These are phyloP conservation scores for Cyclophora punctaria DNA, from an alignment of 2,888 invertebrate species.

Conservation along the genomic window DNA sequence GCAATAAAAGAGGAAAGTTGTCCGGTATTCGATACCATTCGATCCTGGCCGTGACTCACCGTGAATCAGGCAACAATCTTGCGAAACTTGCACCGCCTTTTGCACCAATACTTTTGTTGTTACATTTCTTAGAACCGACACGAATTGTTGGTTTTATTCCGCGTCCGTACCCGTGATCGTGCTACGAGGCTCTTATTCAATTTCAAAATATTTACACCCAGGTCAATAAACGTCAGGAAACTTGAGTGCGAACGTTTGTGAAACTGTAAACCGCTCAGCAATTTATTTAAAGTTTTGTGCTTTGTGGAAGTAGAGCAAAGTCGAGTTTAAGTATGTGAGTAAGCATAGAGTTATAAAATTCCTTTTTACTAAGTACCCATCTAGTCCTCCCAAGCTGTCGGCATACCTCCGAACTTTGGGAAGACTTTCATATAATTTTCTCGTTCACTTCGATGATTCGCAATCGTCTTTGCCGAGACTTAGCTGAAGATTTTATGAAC, in stretches of 20 bases:
- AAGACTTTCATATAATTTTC: slow-evolving; percentile 30
- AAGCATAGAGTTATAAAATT: slow-evolving; percentile 38
- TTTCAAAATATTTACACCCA: not conserved
- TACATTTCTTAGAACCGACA: slow-evolving; percentile 25
- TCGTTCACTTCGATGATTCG: slow-evolving; percentile 10
- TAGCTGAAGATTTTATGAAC: slow-evolving; percentile 1
- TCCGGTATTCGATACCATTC: slow-evolving; percentile 35
- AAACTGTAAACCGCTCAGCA: slow-evolving; percentile 5
- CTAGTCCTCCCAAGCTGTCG: slow-evolving; percentile 45
- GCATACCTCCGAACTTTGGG: slow-evolving; percentile 42
- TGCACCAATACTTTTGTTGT: slow-evolving; percentile 28
- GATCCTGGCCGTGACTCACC: slow-evolving; percentile 46
- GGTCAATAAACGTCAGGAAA: slow-evolving; percentile 1
- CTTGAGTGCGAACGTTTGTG: not conserved
- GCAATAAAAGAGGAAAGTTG: slow-evolving; percentile 46
- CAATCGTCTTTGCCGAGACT: slow-evolving; percentile 5
- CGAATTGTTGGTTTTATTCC: slow-evolving; percentile 30
- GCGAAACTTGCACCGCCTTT: slow-evolving; percentile 33
- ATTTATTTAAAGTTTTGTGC: slow-evolving; percentile 12
- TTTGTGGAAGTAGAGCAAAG: slow-evolving; percentile 7
- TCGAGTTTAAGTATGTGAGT: slow-evolving; percentile 20
- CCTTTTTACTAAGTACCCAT: slow-evolving; percentile 24
- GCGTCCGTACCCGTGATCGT: slow-evolving; percentile 28
- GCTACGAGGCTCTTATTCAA: slow-evolving; percentile 20
- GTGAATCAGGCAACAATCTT: slow-evolving; percentile 39